A percentile compares a stretch with the other conserved stretches of the same genome.
Evolutionary conservation across 1,140 invertebrate genomes (phyloP).

Genomic region (Lycorma delicatula): DNA sequence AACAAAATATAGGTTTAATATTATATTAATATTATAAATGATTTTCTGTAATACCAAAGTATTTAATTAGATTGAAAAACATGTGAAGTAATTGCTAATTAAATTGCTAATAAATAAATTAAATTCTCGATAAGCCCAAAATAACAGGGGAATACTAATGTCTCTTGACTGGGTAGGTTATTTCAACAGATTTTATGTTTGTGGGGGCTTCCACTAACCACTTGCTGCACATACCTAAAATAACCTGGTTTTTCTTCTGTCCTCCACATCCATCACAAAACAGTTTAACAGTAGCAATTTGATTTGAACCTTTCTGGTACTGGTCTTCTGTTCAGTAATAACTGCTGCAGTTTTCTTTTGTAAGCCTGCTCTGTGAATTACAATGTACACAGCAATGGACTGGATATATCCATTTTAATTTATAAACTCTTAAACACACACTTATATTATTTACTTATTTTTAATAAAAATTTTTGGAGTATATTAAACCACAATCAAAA

Average conservation of each 20-base stretch:
- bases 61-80: no score
- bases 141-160: conserved; percentile 27
- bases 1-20: no score
- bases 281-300: conserved; percentile 16
- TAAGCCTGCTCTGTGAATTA: neutral
- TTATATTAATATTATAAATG: no score
- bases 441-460: no score
- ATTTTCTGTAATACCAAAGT: no score
- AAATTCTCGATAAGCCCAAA: conserved; percentile 28
- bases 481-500: no score
- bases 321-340: conserved; percentile 17
- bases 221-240: conserved; percentile 25
- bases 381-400: no score
- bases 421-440: no score
- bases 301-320: conserved; percentile 9
- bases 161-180: conserved; percentile 28
- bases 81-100: conserved; percentile 20
- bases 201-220: conserved; percentile 21
- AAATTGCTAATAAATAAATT: no score
- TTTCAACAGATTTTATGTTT: conserved; percentile 23
- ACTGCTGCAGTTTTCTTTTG: conserved; percentile 10
- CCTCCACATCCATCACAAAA: conserved; percentile 14
- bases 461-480: no score
- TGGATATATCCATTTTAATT: no score
- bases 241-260: conserved; percentile 19